These are phyloP conservation scores for Carapus acus DNA, from an alignment of 2,797 vertebrate genomes.

Conservation along the genomic window DNA sequence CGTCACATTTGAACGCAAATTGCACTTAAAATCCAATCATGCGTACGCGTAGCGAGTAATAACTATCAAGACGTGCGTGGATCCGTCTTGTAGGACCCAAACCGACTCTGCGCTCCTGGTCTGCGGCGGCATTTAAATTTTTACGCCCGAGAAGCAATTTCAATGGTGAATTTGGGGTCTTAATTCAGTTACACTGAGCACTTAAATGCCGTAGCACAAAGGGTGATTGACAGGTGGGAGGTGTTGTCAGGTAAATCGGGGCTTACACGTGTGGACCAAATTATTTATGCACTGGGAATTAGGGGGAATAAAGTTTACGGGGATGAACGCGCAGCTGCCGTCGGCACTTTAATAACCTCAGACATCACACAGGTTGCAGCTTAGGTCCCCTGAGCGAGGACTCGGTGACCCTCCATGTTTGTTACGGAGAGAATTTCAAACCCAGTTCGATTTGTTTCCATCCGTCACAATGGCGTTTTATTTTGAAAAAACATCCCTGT, in stretches of 20 bases:
- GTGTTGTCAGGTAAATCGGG: conserved; percentile 8
- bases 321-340: conserved; percentile 48
- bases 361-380: conserved; percentile 34
- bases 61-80: conserved; percentile 26
- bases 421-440: conserved; percentile 30
- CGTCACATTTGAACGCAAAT: conserved; percentile 42
- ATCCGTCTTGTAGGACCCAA: conserved; percentile 30
- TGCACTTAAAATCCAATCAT: conserved; percentile 41
- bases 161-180: conserved; percentile 21
- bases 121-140: conserved; percentile 26
- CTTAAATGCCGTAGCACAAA: conserved; percentile 39
- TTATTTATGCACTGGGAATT: conserved; percentile 43
- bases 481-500: conserved; percentile 25
- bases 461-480: conserved; percentile 11
- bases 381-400: conserved; percentile 39
- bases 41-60: conserved; percentile 39
- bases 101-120: conserved; percentile 5
- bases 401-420: conserved; percentile 29
- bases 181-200: conserved; percentile 32
- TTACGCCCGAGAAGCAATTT: conserved; percentile 9
- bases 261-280: conserved; percentile 53
- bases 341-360: conserved; percentile 58
- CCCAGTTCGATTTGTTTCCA: conserved; percentile 10
- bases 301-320: conserved; percentile 15
- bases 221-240: conserved; percentile 13